Conservation (phyloP, 2,888 invertebrate genomes). For the Nasonia oneida region DNA sequence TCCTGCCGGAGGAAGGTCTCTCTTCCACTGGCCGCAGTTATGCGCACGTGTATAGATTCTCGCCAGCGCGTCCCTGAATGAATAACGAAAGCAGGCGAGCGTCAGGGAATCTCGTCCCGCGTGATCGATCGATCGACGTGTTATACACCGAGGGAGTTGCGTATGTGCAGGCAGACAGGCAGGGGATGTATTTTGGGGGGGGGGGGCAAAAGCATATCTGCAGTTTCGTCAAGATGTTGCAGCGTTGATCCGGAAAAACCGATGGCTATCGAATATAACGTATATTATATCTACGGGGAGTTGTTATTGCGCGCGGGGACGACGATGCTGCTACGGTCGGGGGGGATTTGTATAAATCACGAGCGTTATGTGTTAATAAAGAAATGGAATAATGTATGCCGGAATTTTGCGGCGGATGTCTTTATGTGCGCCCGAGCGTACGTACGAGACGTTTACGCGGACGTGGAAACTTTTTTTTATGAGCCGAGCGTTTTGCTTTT, state of each 20-base stretch:
- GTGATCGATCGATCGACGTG: constrained; percentile 45
- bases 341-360: constrained; percentile 43
- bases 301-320: not conserved
- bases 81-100: constrained; percentile 24
- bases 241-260: constrained; percentile 17
- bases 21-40: not conserved
- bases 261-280: not conserved
- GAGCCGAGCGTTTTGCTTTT: not conserved
- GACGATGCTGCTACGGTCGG: not conserved
- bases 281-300: not conserved
- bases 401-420: constrained; percentile 30
- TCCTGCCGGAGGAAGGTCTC: constrained; percentile 47
- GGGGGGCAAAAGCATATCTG: not conserved
- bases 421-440: constrained; percentile 24
- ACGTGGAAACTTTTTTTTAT: constrained; percentile 23
- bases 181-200: not conserved
- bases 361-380: constrained; percentile 50
- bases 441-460: constrained; percentile 8
- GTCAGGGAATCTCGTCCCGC: constrained; percentile 18
- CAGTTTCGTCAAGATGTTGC: constrained; percentile 52
- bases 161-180: not conserved
- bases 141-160: not conserved
- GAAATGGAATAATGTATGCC: constrained; percentile 36
- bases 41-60: constrained; percentile 20
- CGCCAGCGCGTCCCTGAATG: not conserved